Base-by-base conservation (phyloP, 64 coral and sea anemone species). In the Porites lutea region DNA sequence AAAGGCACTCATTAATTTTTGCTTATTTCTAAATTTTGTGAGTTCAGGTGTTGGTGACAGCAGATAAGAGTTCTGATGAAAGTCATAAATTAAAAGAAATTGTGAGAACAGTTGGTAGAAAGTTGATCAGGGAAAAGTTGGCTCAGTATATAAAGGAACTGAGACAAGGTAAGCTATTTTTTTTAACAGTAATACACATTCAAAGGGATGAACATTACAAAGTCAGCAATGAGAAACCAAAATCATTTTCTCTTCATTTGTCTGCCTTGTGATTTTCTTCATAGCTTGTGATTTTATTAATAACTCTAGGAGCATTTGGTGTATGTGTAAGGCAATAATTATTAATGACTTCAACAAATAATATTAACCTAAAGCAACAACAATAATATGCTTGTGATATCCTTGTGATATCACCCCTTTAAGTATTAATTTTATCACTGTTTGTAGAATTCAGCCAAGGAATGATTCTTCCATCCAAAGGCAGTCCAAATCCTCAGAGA, bases 381-480 rank as follows among this genome's bases (percentile, higher is more conserved):
- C 13, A 16, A 27, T 16, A 82, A 43, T 9, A n/a, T 22, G 45
- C 81, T 47, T 13, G 20, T 14, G 14, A 8, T 27, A 73, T 3
- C 14, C 13, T 50, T 57, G 54, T 37, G 27, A 37, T 37, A 37
- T 37, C 0, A 37, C 27, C 27, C 0, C 27, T 37, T 37, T 57
- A 57, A 57, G 7, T 57, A 12, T 9, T 57, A 9, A 9, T 9
- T 57, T 57, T 76, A 23, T 46, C 50, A 76, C 13, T 76, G 50
- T 60, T 44, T 57, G 0, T 47, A 99, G 97, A 96, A 66, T 99
- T 99, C 59, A 94, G 91, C 50, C 94, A 92, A 78, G 97, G 94
- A 50, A 87, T 99, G 78, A 93, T 99, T 74, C 68, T 99, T 8
- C 97, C 97, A 85, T 83, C 97, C 10, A 99, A 94, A 63, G 91